Evolutionary conservation across 2,888 invertebrate species (phyloP), one percentile per base, ranked within the genome.

Genomic region (Acronicta aceris): DNA sequence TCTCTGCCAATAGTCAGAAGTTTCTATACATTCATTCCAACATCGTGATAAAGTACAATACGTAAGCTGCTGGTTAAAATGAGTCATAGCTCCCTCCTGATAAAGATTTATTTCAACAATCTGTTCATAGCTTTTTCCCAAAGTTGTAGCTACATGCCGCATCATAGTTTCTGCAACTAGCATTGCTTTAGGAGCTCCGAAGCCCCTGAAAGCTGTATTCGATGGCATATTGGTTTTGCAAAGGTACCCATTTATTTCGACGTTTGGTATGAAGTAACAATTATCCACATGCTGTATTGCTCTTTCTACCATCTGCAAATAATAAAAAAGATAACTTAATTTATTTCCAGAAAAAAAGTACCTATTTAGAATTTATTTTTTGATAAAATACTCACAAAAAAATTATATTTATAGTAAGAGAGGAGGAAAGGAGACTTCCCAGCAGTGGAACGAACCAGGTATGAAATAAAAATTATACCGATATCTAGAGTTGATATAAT

Each of bases 141-240:
- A 92, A 61, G 94, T 95, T 30, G 95, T 94, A 0, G 98, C 98
- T 38, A 98, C 95, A 71, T 97, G 96, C 67, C 97, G 95, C 46
- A 98, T 96, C 81, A 98, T 96, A 65, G 94, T 95, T 90, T 99
- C 99, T 0, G 96, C 96, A 9, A 97, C 96, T 78, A 97, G 96
- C 98, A 98, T 98, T 6, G 97, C 98, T 87, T 98, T 98, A 0
- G 98, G 98, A 0, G 96, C 98, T 2, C 98, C 98, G 82, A 98
- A 98, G 2, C 98, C 98, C 81, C 99, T 95, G 83, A 99, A 99
- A 0, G 99, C 99, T 0, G 99, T 99, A 85, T 98, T 98, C 0
- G 98, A 98, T 0, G 98, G 96, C 71, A 98, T 89, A 92, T 99
- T 98, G 0, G 99, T 99, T 89, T 96, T 97, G 85, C 99, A 99